Evolutionary conservation across 1,140 invertebrate genomes (phyloP).

Genomic region (Aphis gossypii): DNA sequence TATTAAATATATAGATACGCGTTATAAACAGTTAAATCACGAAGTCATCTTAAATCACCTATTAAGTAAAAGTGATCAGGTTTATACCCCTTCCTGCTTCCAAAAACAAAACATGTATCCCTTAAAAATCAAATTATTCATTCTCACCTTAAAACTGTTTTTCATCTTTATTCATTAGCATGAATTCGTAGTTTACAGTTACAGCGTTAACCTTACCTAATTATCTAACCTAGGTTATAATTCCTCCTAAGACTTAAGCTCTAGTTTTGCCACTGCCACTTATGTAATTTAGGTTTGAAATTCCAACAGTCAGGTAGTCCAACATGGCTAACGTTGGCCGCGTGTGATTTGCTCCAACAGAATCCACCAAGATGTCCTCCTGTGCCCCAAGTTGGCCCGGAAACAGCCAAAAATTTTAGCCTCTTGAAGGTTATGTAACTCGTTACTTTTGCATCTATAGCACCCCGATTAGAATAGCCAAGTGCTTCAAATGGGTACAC

Average conservation of each 20-base stretch:
- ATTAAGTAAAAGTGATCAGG: too few species aligned
- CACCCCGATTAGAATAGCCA: slow-evolving; percentile 13
- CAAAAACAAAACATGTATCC: background rate
- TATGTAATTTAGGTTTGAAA: slow-evolving; percentile 13
- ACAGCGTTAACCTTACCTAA: background rate
- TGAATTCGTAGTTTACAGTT: background rate
- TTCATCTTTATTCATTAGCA: background rate
- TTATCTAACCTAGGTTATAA: background rate
- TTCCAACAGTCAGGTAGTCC: slow-evolving; percentile 49
- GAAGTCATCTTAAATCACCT: background rate
- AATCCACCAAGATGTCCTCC: background rate
- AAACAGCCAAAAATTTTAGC: background rate
- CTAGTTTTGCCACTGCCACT: background rate
- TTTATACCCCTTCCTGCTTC: too few species aligned
- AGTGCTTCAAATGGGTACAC: slow-evolving; percentile 16
- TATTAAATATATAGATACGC: too few species aligned
- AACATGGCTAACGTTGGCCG: background rate
- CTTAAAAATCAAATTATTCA: background rate
- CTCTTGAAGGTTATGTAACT: background rate
- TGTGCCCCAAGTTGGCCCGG: slow-evolving; percentile 22
- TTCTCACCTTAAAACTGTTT: background rate
- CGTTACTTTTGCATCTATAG: slow-evolving; percentile 24
- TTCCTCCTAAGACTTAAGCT: background rate
- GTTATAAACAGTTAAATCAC: background rate
- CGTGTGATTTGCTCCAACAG: slow-evolving; percentile 10